Evolutionary conservation across 2,797 vertebrate genomes (phyloP), one percentile per base, ranked within the genome.

Genomic region (Falco cherrug): DNA sequence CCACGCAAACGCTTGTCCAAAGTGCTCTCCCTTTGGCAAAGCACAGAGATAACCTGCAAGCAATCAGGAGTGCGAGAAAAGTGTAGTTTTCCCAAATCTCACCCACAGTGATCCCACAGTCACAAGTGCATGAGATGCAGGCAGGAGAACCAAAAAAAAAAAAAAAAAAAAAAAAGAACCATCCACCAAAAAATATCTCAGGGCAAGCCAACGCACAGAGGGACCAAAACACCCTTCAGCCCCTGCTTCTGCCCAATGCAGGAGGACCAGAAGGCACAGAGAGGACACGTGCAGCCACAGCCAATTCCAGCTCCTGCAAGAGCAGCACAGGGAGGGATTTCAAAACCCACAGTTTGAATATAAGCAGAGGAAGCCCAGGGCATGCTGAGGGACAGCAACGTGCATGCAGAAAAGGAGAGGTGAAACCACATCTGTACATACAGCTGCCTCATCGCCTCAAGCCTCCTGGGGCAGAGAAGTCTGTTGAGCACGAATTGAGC

Each of bases 331-430:
- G n/a, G 22, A 65, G 6, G 53, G 28, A 59, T 59, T 87, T 87
- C 13, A 73, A 78, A 83, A n/a, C 29, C 28, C 21, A 14, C 33
- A 48, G 26, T n/a, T 57, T 61, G 19, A 57, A 28, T 22, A 41
- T 11, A 63, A 82, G 48, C 28, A 53, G 39, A 69, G 45, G 22
- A 77, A 82, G 45, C 21, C 35, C 21, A 56, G 16, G 54, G 22
- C 2, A 2, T 19, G 16, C 60, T 1, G 1, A n/a, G 31, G 13
- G 35, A 53, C 67, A 69, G 61, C 61, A 51, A 51, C 0, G 0
- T 4, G 15, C 14, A 26, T 6, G 10, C 35, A 71, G 35, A 54
- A 53, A 84, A 35, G 41, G 41, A 51, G 37, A 54, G n/a, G 20
- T 1, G 2, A 57, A 51, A 57, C 50, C 22, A 57, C 1, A 1